Conservation (phyloP, 2,888 invertebrate species). For the Physocephala rufipes region DNA sequence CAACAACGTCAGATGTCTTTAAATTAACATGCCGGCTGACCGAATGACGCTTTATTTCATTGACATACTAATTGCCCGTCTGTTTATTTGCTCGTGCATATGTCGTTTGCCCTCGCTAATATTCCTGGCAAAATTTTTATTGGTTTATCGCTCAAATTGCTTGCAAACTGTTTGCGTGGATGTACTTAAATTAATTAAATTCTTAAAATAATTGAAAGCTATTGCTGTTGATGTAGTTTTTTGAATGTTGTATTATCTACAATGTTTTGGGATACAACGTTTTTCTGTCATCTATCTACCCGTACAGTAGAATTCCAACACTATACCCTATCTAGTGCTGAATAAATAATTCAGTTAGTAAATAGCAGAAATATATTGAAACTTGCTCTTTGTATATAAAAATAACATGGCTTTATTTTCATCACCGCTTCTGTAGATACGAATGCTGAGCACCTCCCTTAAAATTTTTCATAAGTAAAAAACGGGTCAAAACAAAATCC, state of each 20-base stretch:
- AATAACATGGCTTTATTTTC: too few species aligned
- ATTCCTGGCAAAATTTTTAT: background rate
- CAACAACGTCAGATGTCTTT: background rate
- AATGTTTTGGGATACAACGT: background rate
- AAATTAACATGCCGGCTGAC: background rate
- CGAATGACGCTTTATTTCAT: background rate
- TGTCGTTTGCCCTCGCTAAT: background rate
- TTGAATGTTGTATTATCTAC: background rate
- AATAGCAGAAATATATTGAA: too few species aligned
- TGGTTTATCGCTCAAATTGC: slow-evolving; percentile 22
- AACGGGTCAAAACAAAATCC: too few species aligned
- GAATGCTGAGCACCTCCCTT: too few species aligned
- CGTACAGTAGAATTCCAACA: too few species aligned
- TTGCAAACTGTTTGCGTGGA: background rate
- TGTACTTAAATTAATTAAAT: background rate
- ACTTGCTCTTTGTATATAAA: too few species aligned
- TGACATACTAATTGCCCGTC: background rate
- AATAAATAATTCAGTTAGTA: too few species aligned
- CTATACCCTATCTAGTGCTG: too few species aligned
- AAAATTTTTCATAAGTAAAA: too few species aligned
- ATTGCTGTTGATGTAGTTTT: background rate
- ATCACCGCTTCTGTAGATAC: too few species aligned
- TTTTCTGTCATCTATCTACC: too few species aligned
- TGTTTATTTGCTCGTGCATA: background rate
- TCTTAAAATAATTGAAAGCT: too few species aligned